Evolutionary conservation across 1,140 invertebrate genomes (phyloP), one percentile per base, ranked within the genome.

Genomic region (Globodera rostochiensis): DNA sequence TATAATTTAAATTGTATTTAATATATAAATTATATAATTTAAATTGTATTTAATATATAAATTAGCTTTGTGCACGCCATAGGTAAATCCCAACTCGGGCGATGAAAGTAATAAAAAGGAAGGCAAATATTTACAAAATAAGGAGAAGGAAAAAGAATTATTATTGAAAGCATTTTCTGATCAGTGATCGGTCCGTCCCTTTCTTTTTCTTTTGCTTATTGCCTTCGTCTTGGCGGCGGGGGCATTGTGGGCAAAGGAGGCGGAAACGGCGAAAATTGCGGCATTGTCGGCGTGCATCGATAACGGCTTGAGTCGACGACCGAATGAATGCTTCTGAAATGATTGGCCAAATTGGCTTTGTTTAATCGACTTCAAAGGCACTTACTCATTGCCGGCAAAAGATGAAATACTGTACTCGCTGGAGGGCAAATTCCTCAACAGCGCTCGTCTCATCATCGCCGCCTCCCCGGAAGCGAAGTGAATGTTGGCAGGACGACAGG

Each of bases 191-290:
- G 7, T 53, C 50, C 11, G 50, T 4, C 11, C 7, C 57, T 15
- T 19, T 19, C 15, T n/a, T 64, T 64, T 4, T 6, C 53, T 53
- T 53, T 4, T 4, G 13, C 6, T 64, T 15, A 64, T 64, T 64
- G 57, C 13, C 19, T 64, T 77, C 60, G 67, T 77, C 67, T 47
- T 21, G 46, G 50, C 15, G 76, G 76, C 9, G 76, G 76, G 7
- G 76, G 76, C 70, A 64, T 53, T 66, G 60, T 36, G 49, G 64
- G 76, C 66, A 78, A 45, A 21, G 76, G 64, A 8, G 76, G 76
- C 45, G 76, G 76, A 25, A 49, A 53, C 19, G 74, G 74, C 49
- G 46, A 36, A 9, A 78, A 78, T 53, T 78, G 66, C 6, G n/a
- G 25, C 60, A 66, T 64, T 64, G 64, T 78, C 25, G 76, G 76